Evolutionary conservation across 2,113 vertebrate species (phyloP).

Genomic region (Gallinago jamesoni): DNA sequence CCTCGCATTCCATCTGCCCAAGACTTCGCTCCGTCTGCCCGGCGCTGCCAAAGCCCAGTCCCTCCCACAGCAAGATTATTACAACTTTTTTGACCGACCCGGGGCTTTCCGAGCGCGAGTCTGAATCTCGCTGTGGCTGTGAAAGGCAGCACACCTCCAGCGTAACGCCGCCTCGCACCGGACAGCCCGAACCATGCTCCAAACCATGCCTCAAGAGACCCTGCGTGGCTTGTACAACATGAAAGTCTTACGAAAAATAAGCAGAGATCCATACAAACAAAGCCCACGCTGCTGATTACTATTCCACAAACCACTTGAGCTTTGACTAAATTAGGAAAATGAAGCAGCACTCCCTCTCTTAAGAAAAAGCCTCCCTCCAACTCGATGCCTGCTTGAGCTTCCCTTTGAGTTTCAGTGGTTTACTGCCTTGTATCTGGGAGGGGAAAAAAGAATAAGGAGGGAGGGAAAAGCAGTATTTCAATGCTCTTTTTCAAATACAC

Average conservation of each 20-base stretch:
- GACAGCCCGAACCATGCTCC: background rate
- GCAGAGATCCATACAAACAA: background rate
- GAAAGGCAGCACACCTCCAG: background rate
- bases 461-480: background rate
- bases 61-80: background rate
- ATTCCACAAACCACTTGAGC: background rate
- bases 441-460: no score
- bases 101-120: fast-evolving
- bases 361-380: background rate
- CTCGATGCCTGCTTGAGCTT: background rate
- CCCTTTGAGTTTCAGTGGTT: background rate
- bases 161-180: background rate
- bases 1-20: fast-evolving
- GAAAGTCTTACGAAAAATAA: background rate
- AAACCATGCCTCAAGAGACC: background rate
- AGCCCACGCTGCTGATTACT: background rate
- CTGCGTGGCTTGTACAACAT: background rate
- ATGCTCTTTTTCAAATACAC: background rate
- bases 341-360: background rate
- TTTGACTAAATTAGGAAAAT: background rate
- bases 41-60: background rate
- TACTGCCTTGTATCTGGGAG: background rate
- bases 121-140: background rate
- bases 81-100: background rate
- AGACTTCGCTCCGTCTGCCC: background rate